Evolutionary conservation across 2,113 vertebrate species (phyloP), one percentile per base, ranked within the genome.

Genomic region (Formicarius rufipectus): DNA sequence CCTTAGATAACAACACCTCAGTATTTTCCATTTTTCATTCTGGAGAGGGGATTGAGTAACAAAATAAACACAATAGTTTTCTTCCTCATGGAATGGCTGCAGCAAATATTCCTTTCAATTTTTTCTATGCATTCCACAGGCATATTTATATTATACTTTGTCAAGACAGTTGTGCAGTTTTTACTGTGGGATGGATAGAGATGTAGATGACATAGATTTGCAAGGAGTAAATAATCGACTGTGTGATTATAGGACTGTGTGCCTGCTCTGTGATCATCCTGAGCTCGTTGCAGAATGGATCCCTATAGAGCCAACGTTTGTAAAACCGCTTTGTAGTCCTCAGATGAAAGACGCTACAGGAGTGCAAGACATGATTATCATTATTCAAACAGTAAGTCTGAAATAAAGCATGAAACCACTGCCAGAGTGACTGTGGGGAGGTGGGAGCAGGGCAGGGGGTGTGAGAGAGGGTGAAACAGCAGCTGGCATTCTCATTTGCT

Each of bases 341-440:
- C 79, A 90, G 85, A 97, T 95, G 86, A 96, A 97, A 95, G 94
- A 81, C 85, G 1, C 88, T 92, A 89, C 72, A 94, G 92, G 90
- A 97, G 86, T 91, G 84, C 88, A 84, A 55, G 67, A 74, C 84
- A 68, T 85, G 93, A 85, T 92, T 90, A 96, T 76, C 92, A 90
- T 97, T 92, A 90, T 89, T 95, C 84, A 96, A 97, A 88, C 87
- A 81, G 83, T 79, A 86, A 89, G 81, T 86, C 73, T 89, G 90
- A 93, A 96, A 93, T 94, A 97, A 91, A 96, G 93, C 89, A 87
- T 95, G 85, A 94, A 95, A 90, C 88, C 73, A 78, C 81, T 92
- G 91, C 23, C 87, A 92, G 86, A 94, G 84, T 80, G 47, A 67
- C 89, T 93, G 58, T 71, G 81, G 72, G 79, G 91, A 80, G 87